Percentiles rank a stretch among this genome's conserved stretches.
phyloP scores from a whole-genome alignment of 1,140 invertebrate species.

The Rhagoletis zephyria region DNA sequence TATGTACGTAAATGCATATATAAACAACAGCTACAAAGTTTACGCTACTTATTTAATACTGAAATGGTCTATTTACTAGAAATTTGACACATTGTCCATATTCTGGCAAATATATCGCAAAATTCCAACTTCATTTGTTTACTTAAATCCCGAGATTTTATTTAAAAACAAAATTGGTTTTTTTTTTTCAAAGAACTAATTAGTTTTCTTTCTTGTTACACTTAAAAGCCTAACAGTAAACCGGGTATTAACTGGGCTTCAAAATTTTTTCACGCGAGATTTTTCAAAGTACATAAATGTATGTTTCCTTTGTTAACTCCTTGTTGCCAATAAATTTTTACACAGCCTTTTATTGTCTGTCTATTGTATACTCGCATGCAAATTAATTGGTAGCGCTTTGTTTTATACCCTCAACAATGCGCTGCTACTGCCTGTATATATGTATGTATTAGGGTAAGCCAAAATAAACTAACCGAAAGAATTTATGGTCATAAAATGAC shows the following conservation, averaged over 20 bases:
- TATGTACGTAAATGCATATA: too few species aligned
- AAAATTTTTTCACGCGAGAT: not conserved
- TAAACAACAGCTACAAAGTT: too few species aligned
- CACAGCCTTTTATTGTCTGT: not conserved
- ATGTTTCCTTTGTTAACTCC: not conserved
- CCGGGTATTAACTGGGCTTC: not conserved
- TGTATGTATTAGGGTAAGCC: not conserved
- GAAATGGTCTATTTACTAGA: too few species aligned
- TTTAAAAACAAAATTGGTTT: not conserved
- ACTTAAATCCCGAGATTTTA: too few species aligned
- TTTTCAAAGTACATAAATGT: not conserved
- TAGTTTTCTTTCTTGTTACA: too few species aligned
- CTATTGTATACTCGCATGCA: not conserved
- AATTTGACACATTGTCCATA: too few species aligned
- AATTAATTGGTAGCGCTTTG: conserved; percentile 7
- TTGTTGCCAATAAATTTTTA: not conserved
- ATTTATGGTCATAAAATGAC: too few species aligned
- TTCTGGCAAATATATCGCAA: too few species aligned
- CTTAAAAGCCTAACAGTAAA: too few species aligned
- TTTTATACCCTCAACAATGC: not conserved
- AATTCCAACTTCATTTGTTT: too few species aligned
- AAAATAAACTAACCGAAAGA: too few species aligned
- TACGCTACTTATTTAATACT: too few species aligned
- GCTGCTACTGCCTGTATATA: not conserved
- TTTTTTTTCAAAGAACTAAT: not conserved